These are phyloP conservation scores for Nematostella vectensis DNA, from an alignment of 92 coral and sea anemone species.

Conservation along the genomic window DNA sequence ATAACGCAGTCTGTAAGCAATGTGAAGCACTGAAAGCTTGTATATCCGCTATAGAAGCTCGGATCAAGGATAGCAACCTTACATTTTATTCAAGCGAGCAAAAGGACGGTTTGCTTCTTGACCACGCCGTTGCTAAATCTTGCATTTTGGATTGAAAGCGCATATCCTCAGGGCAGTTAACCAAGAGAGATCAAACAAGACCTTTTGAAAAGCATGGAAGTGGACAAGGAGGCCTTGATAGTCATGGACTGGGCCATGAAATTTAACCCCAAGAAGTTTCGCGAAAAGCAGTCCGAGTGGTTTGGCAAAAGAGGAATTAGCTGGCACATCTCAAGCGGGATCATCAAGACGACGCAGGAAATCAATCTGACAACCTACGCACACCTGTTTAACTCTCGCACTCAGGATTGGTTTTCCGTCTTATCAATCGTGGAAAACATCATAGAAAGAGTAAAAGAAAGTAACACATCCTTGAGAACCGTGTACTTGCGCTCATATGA, in stretches of 20 bases:
- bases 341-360: neutral
- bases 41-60: slow-evolving; percentile 6
- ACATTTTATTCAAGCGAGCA: slow-evolving; percentile 18
- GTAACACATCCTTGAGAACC: slow-evolving; percentile 7
- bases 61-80: slow-evolving; percentile 1
- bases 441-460: too few relatives aligned
- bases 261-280: slow-evolving; percentile 40
- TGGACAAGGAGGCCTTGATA: slow-evolving; percentile 14
- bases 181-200: slow-evolving; percentile 64
- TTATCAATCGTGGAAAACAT: too few relatives aligned
- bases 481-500: slow-evolving; percentile 33
- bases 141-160: slow-evolving; percentile 46
- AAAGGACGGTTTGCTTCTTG: slow-evolving; percentile 24
- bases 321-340: slow-evolving; percentile 52
- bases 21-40: slow-evolving; percentile 11
- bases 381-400: slow-evolving; percentile 14
- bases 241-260: slow-evolving; percentile 77
- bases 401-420: too few relatives aligned
- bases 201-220: slow-evolving; percentile 16
- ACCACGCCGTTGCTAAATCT: slow-evolving; percentile 34
- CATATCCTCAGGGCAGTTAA: slow-evolving; percentile 56
- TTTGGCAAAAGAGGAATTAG: slow-evolving; percentile 57
- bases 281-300: slow-evolving; percentile 63
- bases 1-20: slow-evolving; percentile 5
- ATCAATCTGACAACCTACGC: slow-evolving; percentile 4